Evolutionary conservation across 2,797 vertebrate genomes (phyloP), one percentile per base, ranked within the genome.

Genomic region (Karalla daura): DNA sequence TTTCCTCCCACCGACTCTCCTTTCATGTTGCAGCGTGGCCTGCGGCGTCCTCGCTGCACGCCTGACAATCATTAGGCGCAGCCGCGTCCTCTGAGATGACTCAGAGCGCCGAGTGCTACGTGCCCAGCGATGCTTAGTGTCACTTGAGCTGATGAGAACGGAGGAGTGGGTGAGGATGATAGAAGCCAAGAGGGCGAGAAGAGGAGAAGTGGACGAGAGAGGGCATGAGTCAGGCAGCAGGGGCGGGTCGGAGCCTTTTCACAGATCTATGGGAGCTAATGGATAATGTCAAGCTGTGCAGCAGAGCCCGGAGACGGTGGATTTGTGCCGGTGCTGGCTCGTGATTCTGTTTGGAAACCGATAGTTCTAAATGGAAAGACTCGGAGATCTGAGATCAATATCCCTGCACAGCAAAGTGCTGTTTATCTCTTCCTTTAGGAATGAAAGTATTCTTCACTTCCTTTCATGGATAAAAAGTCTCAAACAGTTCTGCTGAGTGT

Each of bases 21-120:
- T 86, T 89, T 89, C 76, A 88, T 87, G 78, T 81, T 1, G 4
- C 8, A 69, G 51, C 33, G n/a, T 71, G 70, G 76, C 86, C 76
- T 43, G 50, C 66, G 72, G 85, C n/a, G 70, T 36, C 59, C 60
- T 65, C 74, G 74, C 56, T 10, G 58, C 18, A 21, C 63, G 80
- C 71, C 65, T 69, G 74, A 75, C 78, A 82, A 70, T 86, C 70
- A 77, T 84, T 79, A 83, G 67, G 55, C 41, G 24, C 56, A 40
- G 64, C 41, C 44, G 20, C 50, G 33, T 78, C 78, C 70, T 77
- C 49, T 18, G 59, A 82, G 72, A 84, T 44, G 56, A 71, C 59
- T 60, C 65, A 1, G 61, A 66, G 69, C 53, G 67, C 49, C 12
- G 50, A 72, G 81, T 52, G 72, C 74, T 74, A 49, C 71, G 76